These are phyloP conservation scores for Bujurquina vittata DNA, from an alignment of 2,113 vertebrate species.

Conservation along the genomic window DNA sequence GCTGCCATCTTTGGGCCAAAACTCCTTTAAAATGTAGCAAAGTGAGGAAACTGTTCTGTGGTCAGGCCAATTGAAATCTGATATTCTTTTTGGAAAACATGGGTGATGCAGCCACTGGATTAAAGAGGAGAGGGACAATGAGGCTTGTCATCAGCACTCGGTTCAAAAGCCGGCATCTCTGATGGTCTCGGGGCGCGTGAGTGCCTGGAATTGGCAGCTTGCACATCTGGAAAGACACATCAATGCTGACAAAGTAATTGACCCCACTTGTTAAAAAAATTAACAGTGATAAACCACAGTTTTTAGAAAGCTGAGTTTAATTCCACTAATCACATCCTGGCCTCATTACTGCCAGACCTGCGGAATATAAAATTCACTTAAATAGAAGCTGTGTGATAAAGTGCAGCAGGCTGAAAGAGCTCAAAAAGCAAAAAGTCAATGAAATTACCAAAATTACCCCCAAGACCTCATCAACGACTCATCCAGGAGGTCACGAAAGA, in stretches of 20 bases:
- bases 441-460: no score
- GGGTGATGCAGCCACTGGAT: background rate
- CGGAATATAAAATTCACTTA: background rate
- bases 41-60: background rate
- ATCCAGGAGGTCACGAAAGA: no score
- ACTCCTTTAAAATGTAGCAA: background rate
- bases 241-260: background rate
- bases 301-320: background rate
- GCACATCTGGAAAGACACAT: background rate
- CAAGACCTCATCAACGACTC: no score
- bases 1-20: background rate
- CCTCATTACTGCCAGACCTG: background rate
- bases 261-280: background rate
- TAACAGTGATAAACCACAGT: background rate
- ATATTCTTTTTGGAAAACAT: background rate
- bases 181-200: background rate
- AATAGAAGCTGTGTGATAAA: background rate
- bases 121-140: background rate
- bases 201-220: background rate
- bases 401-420: background rate
- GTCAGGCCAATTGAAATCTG: background rate
- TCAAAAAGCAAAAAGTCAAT: background rate
- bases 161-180: background rate
- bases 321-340: background rate
- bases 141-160: background rate